Base-by-base conservation (phyloP, 2,888 invertebrate genomes). In the Tenthredo scrophulariae region DNA sequence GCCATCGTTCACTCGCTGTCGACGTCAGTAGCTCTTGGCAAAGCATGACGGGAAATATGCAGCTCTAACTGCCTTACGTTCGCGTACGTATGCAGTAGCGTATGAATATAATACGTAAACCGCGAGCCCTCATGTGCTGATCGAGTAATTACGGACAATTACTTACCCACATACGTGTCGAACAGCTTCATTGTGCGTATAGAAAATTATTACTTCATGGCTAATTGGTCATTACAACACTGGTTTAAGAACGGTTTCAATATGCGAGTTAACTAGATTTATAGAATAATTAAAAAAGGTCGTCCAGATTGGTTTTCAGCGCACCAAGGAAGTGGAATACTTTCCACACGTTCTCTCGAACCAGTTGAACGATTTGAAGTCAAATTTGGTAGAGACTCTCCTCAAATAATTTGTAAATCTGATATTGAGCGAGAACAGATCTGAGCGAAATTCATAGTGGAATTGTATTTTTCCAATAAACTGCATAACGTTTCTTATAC, bases 121-220 rank as follows among this genome's bases (percentile, higher is more conserved):
- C 65, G 80, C 62, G 62, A 65, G 54, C 77, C 26, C 40, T 37
- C 40, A 33, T 22, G n/a, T 40, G 22, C 58, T 40, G 43, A 80
- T 65, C 58, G 65, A 58, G 80, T 33, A 80, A 80, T 80, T 80
- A 80, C 80, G 29, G 37, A 18, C 62, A 65, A 80, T 80, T 80
- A 80, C 74, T 74, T 72, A 72, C 40, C 43, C 43, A 37, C 80
- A 62, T 58, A 62, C 80, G 62, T 80, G 80, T 54, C 26, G 54
- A 54, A 50, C 18, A 33, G 50, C 33, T 29, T 77, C n/a, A 54
- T 77, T 77, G 54, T 54, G 15, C 50, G 13, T 67, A 77, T 29
- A 9, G 77, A 77, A 54, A 77, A 33, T n/a, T 77, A 50, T 22
- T n/a, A 33, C 33, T 29, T 33, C 7, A 54, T 77, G 26, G 54